Base-by-base conservation (phyloP, 2,797 vertebrate genomes). In the Sebastes hubbsi region DNA sequence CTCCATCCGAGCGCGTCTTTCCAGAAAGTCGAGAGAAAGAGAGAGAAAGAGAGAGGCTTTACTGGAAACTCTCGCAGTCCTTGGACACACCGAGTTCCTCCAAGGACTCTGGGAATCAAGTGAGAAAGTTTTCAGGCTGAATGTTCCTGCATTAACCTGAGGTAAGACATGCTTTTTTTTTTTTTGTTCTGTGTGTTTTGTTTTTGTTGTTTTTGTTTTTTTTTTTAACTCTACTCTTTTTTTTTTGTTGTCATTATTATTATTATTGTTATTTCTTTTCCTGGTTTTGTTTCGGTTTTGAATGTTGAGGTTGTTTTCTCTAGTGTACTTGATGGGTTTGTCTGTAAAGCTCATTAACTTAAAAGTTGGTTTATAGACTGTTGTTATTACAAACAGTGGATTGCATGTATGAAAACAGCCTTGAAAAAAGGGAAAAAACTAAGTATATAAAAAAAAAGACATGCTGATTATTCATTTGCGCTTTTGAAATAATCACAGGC, bases 21-120 rank as follows among this genome's bases (percentile, higher is more conserved):
- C 77, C 86, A 90, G 83, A 91, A 69, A 88, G 85, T 75, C 65
- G 25, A 71, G 56, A 59, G 60, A 84, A n/a, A 66, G 62, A 85
- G 14, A 59, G 20, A 67, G 27, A 42, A 84, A 38, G 36, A 38
- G 36, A 38, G 89, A 94, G 91, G 91, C 91, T 95, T 95, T 93
- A 94, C 94, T 95, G 94, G 95, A 93, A 94, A 94, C 93, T 85
- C 89, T 87, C 84, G 29, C 94, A 84, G 89, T 80, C 89, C 91
- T 78, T 82, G 91, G 93, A 92, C 84, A 87, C 81, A 77, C 86
- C 36, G 85, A 84, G 84, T 86, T 88, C 89, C 74, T 91, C 90
- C 87, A 86, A 82, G 87, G 86, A 93, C 79, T 89, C 82, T 80
- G 89, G 92, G 91, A 90, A 93, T 82, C 91, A 72, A 89, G 85